Evolutionary conservation across 64 coral and sea anemone species (phyloP).

Genomic region (Orbicella faveolata): DNA sequence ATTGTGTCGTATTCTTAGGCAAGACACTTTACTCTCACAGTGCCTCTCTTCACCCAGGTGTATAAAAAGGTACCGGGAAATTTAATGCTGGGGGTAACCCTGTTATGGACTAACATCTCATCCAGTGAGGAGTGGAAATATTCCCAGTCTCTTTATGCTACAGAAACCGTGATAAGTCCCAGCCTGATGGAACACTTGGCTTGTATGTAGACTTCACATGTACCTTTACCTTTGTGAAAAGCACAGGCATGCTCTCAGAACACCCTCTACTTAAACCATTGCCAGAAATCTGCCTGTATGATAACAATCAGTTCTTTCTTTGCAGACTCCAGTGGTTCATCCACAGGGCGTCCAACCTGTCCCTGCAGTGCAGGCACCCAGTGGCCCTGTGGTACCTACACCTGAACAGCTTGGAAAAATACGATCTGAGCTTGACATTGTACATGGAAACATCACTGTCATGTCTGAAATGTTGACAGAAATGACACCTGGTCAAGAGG

Average conservation of each 20-base stretch:
- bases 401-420: slow-evolving; percentile 92
- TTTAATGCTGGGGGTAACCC: too few relatives aligned
- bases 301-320: not conserved
- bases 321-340: slow-evolving; percentile 8
- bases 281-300: not conserved
- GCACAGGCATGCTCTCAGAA: not conserved
- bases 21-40: too few relatives aligned
- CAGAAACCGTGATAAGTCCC: too few relatives aligned
- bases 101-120: too few relatives aligned
- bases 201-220: too few relatives aligned
- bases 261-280: not conserved
- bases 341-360: slow-evolving; percentile 4
- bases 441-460: slow-evolving; percentile 89
- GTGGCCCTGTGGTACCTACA: slow-evolving; percentile 72
- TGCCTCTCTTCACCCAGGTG: too few relatives aligned
- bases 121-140: too few relatives aligned
- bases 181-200: too few relatives aligned
- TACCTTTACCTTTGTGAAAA: too few relatives aligned
- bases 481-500: slow-evolving; percentile 85
- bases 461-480: slow-evolving; percentile 99
- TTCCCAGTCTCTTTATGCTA: too few relatives aligned
- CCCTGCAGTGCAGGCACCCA: slow-evolving; percentile 2
- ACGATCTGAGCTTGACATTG: slow-evolving; percentile 90
- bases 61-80: too few relatives aligned
- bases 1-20: too few relatives aligned